Conservation (phyloP, 2,888 invertebrate genomes). For the Maniola hyperantus region DNA sequence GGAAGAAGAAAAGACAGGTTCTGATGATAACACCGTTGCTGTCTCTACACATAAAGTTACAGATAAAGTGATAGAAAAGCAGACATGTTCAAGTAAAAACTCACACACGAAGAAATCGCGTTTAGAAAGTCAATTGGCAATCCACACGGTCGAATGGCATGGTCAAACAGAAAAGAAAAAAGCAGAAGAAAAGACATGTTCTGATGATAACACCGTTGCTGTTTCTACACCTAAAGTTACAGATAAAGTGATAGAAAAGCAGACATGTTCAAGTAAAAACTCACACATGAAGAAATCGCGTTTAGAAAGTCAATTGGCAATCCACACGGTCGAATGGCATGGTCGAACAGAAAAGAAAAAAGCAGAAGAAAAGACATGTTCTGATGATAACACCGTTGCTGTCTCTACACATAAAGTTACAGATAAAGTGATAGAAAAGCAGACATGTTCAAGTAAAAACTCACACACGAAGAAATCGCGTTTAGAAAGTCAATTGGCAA, state of each 20-base stretch:
- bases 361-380: not conserved
- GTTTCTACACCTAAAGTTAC: conserved; percentile 22
- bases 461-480: conserved; percentile 55
- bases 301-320: conserved; percentile 70
- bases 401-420: conserved; percentile 21
- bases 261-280: conserved; percentile 40
- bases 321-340: conserved; percentile 78
- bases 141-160: too few species aligned
- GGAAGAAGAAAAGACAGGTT: not conserved
- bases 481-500: too few species aligned
- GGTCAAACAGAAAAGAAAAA: too few species aligned
- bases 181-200: too few species aligned
- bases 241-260: conserved; percentile 27
- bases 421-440: conserved; percentile 27
- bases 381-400: not conserved
- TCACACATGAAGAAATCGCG: conserved; percentile 55
- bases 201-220: too few species aligned
- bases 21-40: not conserved
- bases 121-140: too few species aligned
- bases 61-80: conserved; percentile 27
- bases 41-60: conserved; percentile 21
- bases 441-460: conserved; percentile 40
- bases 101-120: conserved; percentile 55
- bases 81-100: conserved; percentile 40
- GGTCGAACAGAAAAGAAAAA: not conserved